phyloP scores from a whole-genome alignment of 2,113 vertebrate species.

The Actenoides lindsayi region DNA sequence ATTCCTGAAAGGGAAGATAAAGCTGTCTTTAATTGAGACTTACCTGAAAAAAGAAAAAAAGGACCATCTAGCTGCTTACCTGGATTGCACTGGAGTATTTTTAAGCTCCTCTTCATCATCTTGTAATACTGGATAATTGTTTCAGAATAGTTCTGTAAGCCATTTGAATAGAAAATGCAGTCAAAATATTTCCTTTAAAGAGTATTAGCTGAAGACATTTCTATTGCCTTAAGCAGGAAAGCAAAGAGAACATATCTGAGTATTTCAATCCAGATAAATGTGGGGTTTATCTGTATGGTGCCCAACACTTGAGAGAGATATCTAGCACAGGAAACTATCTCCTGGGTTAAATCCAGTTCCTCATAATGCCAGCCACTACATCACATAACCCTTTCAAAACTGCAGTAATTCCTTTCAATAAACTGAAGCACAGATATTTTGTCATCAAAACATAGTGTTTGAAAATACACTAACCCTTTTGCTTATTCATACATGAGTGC shows the following conservation, averaged over 20 bases:
- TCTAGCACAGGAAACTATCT: background rate
- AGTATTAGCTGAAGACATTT: background rate
- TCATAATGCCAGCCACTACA: background rate
- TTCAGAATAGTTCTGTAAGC: constrained; percentile 43
- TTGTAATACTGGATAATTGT: constrained; percentile 25
- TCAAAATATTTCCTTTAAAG: constrained; percentile 35
- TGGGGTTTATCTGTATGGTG: background rate
- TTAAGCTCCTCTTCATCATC: constrained; percentile 27
- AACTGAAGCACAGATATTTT: constrained; percentile 9
- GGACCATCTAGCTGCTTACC: background rate
- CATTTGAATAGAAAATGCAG: constrained; percentile 54
- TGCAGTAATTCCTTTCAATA: background rate
- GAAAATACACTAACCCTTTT: background rate
- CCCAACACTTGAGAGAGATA: background rate
- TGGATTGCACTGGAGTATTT: background rate
- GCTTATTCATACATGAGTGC: background rate
- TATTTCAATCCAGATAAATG: background rate
- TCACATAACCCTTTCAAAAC: background rate
- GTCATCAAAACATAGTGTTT: background rate
- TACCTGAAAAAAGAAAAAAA: background rate
- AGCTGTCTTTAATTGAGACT: background rate
- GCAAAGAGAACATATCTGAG: background rate
- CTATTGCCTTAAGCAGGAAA: background rate
- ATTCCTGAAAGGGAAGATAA: background rate
- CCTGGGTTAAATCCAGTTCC: background rate